Base-by-base conservation (phyloP, 1,140 invertebrate genomes). In the Drosophila ficusphila region DNA sequence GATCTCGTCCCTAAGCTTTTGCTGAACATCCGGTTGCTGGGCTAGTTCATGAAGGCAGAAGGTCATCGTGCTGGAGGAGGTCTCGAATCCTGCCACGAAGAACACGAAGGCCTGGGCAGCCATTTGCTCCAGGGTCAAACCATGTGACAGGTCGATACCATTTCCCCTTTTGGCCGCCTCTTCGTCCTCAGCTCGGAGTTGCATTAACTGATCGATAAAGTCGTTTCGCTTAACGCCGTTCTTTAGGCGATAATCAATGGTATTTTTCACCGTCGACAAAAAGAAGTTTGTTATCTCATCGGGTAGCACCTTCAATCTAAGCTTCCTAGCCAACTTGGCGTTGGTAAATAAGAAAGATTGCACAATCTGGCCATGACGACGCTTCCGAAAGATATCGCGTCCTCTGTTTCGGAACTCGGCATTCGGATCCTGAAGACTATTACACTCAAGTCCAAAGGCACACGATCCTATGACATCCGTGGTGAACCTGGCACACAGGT, bases 401-500 rank as follows among this genome's bases (percentile, higher is more conserved):
- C 82, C 92, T 18, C 89, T 90, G 4, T 52, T 49, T 14, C 91
- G 91, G 53, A 94, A 94, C 14, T 92, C 77, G 0, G 92, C 91
- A 34, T 92, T 65, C 0, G 92, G 90, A 54, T 93, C 79, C 2
- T 90, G 90, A 3, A 93, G 81, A 21, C 92, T 90, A 41, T 93
- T 91, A 23, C 92, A 91, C 16, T 93, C 91, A 0, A 93, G 64
- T 0, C 93, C 93, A 56, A 93, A 93, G 12, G 91, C 93, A 53
- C 91, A 92, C 9, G 88, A 92, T 0, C 92, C 92, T 12, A 94
- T 93, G 2, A 93, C 90, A 85, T 95, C 95, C 36, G 94, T 95
- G 0, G 94, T 93, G 73, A 93, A 95, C 44, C 93, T 92, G 0
- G 93, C 93, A 44, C 94, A 92, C 1, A 94, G 73, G 12, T 95